These are phyloP conservation scores for Thecophora atra DNA, from an alignment of 2,888 invertebrate species.

Conservation along the genomic window DNA sequence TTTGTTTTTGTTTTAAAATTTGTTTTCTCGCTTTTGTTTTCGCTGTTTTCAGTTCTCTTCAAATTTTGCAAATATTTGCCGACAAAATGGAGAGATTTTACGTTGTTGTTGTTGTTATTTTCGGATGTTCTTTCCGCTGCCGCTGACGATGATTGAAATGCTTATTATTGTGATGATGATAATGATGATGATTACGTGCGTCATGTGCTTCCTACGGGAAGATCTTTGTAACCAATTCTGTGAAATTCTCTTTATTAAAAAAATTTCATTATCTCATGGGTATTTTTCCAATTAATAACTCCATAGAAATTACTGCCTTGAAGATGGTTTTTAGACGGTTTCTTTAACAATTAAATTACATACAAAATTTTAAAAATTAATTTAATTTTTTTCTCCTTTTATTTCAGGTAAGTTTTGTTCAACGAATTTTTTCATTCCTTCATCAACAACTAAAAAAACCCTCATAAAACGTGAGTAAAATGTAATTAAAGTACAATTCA, in stretches of 20 bases:
- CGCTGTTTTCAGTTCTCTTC: neutral
- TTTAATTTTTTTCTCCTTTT: neutral
- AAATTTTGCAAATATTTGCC: constrained; percentile 17
- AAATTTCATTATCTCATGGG: no score
- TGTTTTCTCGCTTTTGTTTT: neutral
- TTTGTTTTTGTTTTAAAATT: neutral
- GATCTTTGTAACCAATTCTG: no score
- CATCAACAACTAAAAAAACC: neutral
- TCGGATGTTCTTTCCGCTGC: neutral
- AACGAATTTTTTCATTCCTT: constrained; percentile 3
- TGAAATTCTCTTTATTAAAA: no score
- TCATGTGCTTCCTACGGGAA: neutral
- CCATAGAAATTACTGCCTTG: neutral
- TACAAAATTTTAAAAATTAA: neutral
- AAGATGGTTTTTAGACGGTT: neutral
- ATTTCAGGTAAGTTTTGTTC: neutral
- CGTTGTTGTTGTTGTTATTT: constrained; percentile 16
- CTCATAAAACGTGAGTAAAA: neutral
- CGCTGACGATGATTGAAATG: constrained; percentile 34
- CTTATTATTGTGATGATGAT: neutral
- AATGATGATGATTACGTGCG: neutral
- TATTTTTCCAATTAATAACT: no score
- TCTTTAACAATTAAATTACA: neutral
- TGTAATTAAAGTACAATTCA: neutral
- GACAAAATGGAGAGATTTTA: constrained; percentile 8